A percentile compares a stretch with the other conserved stretches of the same genome.
Conservation (phyloP, 2,797 vertebrate species). For the Sebastes iracundus region DNA sequence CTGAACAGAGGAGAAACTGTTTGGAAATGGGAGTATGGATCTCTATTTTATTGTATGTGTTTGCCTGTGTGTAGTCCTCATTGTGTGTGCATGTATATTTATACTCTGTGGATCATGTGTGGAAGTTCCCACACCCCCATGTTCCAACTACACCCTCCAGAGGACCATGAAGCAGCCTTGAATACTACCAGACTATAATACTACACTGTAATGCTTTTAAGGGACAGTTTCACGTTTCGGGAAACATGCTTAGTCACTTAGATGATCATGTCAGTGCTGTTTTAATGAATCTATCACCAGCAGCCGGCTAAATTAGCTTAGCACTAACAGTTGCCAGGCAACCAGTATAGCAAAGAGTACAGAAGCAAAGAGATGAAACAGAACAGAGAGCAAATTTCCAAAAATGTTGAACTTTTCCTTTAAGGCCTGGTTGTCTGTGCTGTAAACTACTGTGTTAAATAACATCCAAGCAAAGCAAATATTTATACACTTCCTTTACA, state of each 20-base stretch:
- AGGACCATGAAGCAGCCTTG: conserved; percentile 12
- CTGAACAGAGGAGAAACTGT: conserved; percentile 3
- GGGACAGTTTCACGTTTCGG: not conserved
- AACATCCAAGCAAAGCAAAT: not conserved
- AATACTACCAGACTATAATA: not conserved
- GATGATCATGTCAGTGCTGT: not conserved
- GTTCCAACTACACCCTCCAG: conserved; percentile 19
- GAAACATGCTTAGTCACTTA: not conserved
- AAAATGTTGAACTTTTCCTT: not conserved
- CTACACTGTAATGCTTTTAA: not conserved
- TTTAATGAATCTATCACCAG: not conserved
- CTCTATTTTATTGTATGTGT: not conserved
- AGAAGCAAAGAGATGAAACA: not conserved
- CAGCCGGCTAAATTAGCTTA: not conserved
- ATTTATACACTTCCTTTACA: not conserved
- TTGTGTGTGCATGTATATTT: conserved; percentile 31
- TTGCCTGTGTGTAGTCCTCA: not conserved
- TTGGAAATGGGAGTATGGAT: not conserved
- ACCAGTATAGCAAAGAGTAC: not conserved
- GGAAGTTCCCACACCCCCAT: conserved; percentile 54
- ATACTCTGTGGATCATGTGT: conserved; percentile 23
- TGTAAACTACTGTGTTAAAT: not conserved
- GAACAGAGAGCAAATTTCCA: not conserved
- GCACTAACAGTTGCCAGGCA: not conserved
- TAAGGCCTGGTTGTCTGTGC: not conserved